A percentile compares a stretch with the other conserved stretches of the same genome.
Evolutionary conservation across 2,797 vertebrate genomes (phyloP).

Genomic region (Trachops cirrhosus): DNA sequence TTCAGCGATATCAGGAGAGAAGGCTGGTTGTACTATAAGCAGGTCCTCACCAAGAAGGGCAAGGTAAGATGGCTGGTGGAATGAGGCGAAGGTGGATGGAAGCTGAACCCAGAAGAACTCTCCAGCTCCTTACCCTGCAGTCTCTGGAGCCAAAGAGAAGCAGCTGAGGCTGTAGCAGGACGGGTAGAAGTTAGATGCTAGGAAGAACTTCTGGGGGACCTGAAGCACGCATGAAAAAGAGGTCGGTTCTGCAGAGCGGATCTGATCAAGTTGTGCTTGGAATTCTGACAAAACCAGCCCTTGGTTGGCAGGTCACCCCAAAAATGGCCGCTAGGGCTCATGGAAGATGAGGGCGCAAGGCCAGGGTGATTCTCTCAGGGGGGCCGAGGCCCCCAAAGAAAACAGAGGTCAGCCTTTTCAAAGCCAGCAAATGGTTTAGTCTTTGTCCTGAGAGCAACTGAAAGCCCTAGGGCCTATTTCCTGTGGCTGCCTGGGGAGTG

Average conservation of each 20-base stretch:
- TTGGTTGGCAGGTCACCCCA: not conserved
- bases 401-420: not conserved
- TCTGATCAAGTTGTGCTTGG: not conserved
- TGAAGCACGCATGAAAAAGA: not conserved
- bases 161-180: not conserved
- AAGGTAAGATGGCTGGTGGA: conserved; percentile 85
- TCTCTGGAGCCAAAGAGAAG: not conserved
- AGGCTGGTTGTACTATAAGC: conserved; percentile 98
- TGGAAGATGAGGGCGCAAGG: not conserved
- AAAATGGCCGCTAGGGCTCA: not conserved
- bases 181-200: not conserved
- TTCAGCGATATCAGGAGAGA: conserved; percentile 93
- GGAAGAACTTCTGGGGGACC: not conserved
- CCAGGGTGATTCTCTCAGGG: not conserved
- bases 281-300: not conserved
- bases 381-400: not conserved
- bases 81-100: not conserved
- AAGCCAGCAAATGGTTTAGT: not conserved
- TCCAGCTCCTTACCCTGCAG: not conserved
- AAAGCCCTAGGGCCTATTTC: not conserved
- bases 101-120: not conserved
- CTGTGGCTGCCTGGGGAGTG: not conserved
- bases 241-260: not conserved
- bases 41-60: conserved; percentile 97
- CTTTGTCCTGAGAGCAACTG: not conserved